Conservation (phyloP, 2,113 vertebrate species). For the Corythornis cristatus region DNA sequence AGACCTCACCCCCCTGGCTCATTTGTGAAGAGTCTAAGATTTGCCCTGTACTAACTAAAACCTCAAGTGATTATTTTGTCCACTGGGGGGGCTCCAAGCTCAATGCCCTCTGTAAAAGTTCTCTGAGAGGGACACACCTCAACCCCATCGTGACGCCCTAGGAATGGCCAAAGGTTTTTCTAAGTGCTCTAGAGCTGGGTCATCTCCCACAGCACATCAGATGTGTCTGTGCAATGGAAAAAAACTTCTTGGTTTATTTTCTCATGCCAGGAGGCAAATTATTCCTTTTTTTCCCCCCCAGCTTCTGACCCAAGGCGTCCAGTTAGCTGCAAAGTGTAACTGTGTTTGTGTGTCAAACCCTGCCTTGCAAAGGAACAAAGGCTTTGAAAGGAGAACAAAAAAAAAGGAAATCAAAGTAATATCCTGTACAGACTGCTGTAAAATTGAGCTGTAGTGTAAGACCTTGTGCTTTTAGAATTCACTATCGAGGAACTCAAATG, state of each 20-base stretch:
- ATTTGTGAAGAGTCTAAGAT: neutral
- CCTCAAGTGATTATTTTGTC: accelerated
- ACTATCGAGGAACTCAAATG: conserved; percentile 64
- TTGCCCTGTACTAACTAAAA: neutral
- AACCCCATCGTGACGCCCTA: neutral
- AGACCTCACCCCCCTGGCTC: neutral
- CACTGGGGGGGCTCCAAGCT: neutral
- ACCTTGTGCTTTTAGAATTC: conserved; percentile 78
- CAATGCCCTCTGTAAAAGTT: neutral
- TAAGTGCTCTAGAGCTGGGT: neutral
- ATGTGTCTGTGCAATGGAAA: neutral
- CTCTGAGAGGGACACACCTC: neutral
- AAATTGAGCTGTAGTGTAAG: conserved; percentile 77
- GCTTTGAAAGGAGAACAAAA: conserved; percentile 47
- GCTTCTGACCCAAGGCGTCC: conserved; percentile 33
- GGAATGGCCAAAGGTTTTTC: neutral
- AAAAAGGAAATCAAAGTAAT: conserved; percentile 49
- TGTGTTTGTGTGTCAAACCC: conserved; percentile 31
- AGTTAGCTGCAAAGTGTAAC: conserved; percentile 34
- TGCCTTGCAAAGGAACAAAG: conserved; percentile 62
- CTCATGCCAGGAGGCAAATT: neutral
- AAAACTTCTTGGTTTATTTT: conserved; percentile 26
- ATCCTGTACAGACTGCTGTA: conserved; percentile 68
- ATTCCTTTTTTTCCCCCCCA: neutral
- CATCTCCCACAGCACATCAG: neutral